These are phyloP conservation scores for Gobius niger DNA, from an alignment of 2,113 vertebrate genomes.

Conservation along the genomic window DNA sequence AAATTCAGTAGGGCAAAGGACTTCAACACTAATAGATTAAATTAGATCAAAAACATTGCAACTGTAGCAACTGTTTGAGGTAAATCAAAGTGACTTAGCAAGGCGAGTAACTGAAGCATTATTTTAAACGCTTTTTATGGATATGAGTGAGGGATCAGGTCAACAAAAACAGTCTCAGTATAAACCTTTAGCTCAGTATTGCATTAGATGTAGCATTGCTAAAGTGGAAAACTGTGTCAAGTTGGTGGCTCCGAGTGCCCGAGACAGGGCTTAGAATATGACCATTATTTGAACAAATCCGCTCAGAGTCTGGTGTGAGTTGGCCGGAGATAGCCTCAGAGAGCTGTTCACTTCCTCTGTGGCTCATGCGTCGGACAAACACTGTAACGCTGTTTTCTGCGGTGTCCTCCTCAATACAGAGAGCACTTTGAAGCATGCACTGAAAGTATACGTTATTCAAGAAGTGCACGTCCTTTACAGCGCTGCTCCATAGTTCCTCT, in stretches of 20 bases:
- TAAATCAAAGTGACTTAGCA: no score
- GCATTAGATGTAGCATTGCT: background rate
- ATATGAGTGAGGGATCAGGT: background rate
- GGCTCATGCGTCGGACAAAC: slow-evolving; percentile 15
- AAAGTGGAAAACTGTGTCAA: background rate
- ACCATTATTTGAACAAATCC: slow-evolving; percentile 15
- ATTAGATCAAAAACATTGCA: no score
- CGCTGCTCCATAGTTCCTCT: slow-evolving; percentile 5
- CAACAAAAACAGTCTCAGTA: background rate
- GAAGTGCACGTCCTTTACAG: slow-evolving; percentile 1
- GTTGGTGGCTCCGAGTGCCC: background rate
- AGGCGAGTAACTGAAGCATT: no score
- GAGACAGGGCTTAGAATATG: slow-evolving; percentile 8
- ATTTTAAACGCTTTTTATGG: no score
- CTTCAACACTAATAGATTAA: no score
- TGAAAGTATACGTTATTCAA: background rate
- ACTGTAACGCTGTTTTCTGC: background rate
- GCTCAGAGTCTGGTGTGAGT: background rate
- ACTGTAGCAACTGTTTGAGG: no score
- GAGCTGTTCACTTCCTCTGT: slow-evolving; percentile 1
- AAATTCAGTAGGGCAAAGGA: no score
- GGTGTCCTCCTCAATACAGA: background rate
- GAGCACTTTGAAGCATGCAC: slow-evolving; percentile 20
- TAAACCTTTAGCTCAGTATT: background rate
- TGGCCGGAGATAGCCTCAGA: slow-evolving; percentile 4